A percentile compares a stretch with the other conserved stretches of the same genome.
These are phyloP conservation scores for Syritta pipiens DNA, from an alignment of 2,888 invertebrate species.

Conservation along the genomic window DNA sequence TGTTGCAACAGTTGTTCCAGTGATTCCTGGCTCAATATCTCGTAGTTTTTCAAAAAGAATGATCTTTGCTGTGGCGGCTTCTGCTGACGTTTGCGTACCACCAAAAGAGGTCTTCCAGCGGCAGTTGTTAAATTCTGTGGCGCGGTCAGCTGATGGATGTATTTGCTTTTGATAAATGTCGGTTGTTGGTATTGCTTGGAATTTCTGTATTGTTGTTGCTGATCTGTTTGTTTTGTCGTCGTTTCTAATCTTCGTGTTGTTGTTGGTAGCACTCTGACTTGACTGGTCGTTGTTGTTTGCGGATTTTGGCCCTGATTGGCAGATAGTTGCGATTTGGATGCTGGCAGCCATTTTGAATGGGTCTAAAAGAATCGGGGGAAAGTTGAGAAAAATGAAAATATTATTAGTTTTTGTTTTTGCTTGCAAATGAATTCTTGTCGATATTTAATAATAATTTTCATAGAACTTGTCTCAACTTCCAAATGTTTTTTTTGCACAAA, in stretches of 20 bases:
- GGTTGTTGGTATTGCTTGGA: conserved; percentile 7
- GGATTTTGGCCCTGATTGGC: conserved; percentile 53
- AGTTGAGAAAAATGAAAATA: conserved; percentile 40
- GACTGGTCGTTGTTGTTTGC: conserved; percentile 54
- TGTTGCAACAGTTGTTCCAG: conserved; percentile 19
- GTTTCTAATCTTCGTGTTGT: conserved; percentile 13
- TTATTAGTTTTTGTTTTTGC: conserved; percentile 4
- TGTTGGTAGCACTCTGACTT: conserved; percentile 40
- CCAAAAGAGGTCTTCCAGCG: conserved; percentile 50
- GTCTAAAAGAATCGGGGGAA: conserved; percentile 33
- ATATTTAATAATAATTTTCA: conserved; percentile 43
- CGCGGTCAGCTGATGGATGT: conserved; percentile 48
- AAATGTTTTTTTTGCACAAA: not conserved
- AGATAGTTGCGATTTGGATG: conserved; percentile 41
- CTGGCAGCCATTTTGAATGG: conserved; percentile 61
- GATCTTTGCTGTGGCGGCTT: conserved; percentile 12
- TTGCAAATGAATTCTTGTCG: conserved; percentile 22
- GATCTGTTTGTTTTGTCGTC: conserved; percentile 4
- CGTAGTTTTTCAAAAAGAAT: conserved; percentile 52
- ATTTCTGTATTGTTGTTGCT: not conserved
- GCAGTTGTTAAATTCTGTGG: conserved; percentile 24
- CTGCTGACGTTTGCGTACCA: conserved; percentile 10
- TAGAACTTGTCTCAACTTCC: conserved; percentile 32
- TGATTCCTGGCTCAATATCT: conserved; percentile 65
- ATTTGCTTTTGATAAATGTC: conserved; percentile 33